These are phyloP conservation scores for Anser cygnoides DNA, from an alignment of 2,113 vertebrate genomes.

Conservation along the genomic window DNA sequence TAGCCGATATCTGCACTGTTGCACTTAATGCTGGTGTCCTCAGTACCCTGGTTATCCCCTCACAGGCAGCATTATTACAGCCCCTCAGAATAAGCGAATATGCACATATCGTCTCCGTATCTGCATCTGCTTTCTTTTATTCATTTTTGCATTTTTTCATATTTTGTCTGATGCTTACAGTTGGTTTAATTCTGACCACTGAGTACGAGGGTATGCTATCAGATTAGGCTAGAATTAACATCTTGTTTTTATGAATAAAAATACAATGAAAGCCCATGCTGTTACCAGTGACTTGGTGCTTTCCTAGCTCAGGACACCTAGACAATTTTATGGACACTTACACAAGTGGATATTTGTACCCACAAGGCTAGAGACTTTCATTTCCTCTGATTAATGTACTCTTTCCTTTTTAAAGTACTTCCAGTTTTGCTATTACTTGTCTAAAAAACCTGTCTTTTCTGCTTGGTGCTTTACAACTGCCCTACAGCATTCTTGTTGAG, in stretches of 20 bases:
- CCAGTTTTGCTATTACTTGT: background rate
- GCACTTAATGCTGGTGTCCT: background rate
- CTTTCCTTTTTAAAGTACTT: background rate
- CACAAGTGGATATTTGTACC: background rate
- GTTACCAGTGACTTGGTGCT: background rate
- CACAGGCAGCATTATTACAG: background rate
- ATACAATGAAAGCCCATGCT: background rate
- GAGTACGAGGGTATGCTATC: background rate
- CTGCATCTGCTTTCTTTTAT: background rate
- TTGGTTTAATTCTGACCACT: background rate
- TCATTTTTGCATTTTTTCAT: background rate
- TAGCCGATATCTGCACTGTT: background rate
- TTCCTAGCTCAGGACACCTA: background rate
- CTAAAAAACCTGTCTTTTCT: background rate
- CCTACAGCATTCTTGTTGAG: background rate
- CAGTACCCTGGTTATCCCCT: fast-evolving
- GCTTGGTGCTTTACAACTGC: background rate
- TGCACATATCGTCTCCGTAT: background rate
- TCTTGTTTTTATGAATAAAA: background rate
- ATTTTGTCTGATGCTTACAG: background rate
- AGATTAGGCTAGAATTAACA: background rate
- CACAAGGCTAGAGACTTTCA: background rate
- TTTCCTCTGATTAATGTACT: background rate
- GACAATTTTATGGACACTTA: background rate
- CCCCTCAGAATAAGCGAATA: background rate